Evolutionary conservation across 2,888 invertebrate species (phyloP), one percentile per base, ranked within the genome.

Genomic region (Monoplex corrugatus): DNA sequence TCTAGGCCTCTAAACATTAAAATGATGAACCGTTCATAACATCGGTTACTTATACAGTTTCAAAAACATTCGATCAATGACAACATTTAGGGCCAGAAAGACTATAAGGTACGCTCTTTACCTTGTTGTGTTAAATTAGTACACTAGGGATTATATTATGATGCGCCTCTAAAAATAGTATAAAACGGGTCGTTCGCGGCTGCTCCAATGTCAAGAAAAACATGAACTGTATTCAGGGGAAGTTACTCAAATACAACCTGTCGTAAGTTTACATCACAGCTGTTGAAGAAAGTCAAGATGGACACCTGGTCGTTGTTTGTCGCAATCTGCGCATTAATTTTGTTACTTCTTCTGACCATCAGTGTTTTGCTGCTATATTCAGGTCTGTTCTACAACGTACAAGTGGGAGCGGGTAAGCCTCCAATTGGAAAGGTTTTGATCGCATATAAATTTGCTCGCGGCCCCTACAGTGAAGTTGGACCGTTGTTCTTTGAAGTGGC

Each of bases 401-500:
- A 94, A n/a, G 94, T 96, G 13, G 94, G 95, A 72, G 95, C 96
- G 28, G 95, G 96, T 10, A 93, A 94, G 63, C 96, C 96, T 44
- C 96, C 96, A 0, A 94, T 96, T 63, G 93, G 93, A 10, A 92
- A 94, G 80, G 92, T 94, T 19, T 90, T 92, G 40, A 93, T 96
- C 23, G 96, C 96, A 16, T 96, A 96, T 93, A 96, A 96, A 91
- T 96, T 96, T 92, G 95, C 94, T 28, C 93, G 94, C 75, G 96
- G 96, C 5, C 95, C 96, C 0, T 96, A 96, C 94, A 95, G 95
- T 89, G 94, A 96, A 86, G 93, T 95, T 84, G 96, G 96, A 8
- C 92, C 93, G 3, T 90, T 96, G 23, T 96, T 96, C 92, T 95
- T 96, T 1, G 96, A 96, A 93, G 94, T 95, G 1, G 93, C 94